A percentile compares a stretch with the other conserved stretches of the same genome.
These are phyloP conservation scores for Andrena hattorfiana DNA, from an alignment of 2,888 invertebrate species.

Conservation along the genomic window DNA sequence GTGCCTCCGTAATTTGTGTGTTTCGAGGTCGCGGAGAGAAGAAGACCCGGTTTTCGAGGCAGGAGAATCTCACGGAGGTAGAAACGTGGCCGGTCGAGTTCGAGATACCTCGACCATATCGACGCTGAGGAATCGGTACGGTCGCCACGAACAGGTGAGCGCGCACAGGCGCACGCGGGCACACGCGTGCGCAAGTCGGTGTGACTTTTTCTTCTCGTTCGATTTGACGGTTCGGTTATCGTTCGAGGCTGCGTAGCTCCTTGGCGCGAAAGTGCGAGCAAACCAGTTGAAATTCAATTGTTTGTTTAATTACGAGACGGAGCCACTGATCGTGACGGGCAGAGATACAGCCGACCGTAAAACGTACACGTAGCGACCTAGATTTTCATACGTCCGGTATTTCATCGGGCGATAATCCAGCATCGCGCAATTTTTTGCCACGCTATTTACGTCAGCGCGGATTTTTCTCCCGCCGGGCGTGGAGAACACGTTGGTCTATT, in stretches of 20 bases:
- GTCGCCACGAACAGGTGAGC: constrained; percentile 15
- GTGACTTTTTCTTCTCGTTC: background rate
- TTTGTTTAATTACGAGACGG: constrained; percentile 16
- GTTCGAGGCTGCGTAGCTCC: background rate
- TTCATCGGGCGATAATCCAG: background rate
- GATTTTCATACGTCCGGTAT: constrained; percentile 14
- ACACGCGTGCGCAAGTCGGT: no score
- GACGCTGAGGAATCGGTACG: constrained; percentile 38
- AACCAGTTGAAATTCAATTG: constrained; percentile 16
- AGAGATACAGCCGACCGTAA: constrained; percentile 8
- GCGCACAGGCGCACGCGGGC: background rate
- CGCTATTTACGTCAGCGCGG: background rate
- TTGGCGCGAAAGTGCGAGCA: constrained; percentile 38
- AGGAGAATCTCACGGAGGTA: constrained; percentile 70
- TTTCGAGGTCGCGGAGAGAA: constrained; percentile 79
- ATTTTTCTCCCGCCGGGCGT: background rate
- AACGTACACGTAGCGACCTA: constrained; percentile 30
- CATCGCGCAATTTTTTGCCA: constrained; percentile 1
- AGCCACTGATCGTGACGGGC: constrained; percentile 12
- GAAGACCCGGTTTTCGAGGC: constrained; percentile 74
- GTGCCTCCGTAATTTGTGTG: constrained; percentile 79
- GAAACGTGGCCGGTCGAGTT: constrained; percentile 67
- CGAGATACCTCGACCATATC: constrained; percentile 64
- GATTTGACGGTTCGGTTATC: constrained; percentile 16
- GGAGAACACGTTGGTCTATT: background rate